These are phyloP conservation scores for Drosophila kanapiae DNA, from an alignment of 1,140 invertebrate genomes.

Conservation along the genomic window DNA sequence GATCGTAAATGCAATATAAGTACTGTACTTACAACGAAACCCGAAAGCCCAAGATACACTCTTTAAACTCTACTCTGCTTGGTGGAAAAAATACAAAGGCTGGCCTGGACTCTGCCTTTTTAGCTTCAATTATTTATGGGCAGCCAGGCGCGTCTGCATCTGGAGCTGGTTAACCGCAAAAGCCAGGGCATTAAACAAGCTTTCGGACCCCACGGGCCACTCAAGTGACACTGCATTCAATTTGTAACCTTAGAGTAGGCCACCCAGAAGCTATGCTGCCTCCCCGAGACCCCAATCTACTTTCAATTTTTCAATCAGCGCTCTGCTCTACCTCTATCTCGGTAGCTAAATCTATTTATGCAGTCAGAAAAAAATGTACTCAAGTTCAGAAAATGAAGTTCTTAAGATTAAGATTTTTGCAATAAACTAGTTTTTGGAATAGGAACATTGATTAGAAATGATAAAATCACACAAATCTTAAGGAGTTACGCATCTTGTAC, in stretches of 20 bases:
- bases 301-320: slow-evolving; percentile 73
- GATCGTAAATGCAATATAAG: background rate
- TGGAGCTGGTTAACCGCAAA: slow-evolving; percentile 78
- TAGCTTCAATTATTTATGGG: slow-evolving; percentile 83
- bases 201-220: slow-evolving; percentile 55
- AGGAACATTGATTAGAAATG: too few species aligned
- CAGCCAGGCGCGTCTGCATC: slow-evolving; percentile 75
- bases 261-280: slow-evolving; percentile 10
- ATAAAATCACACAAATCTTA: too few species aligned
- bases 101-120: slow-evolving; percentile 65
- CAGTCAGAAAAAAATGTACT: background rate
- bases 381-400: background rate
- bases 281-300: slow-evolving; percentile 22
- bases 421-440: background rate
- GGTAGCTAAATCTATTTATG: slow-evolving; percentile 9
- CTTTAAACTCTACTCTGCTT: slow-evolving; percentile 13
- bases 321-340: slow-evolving; percentile 20
- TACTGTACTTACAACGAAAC: background rate
- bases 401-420: background rate
- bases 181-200: slow-evolving; percentile 78
- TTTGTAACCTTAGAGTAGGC: slow-evolving; percentile 62
- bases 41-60: background rate
- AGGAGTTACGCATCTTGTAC: too few species aligned
- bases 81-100: slow-evolving; percentile 33
- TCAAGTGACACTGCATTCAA: slow-evolving; percentile 76